phyloP scores from a whole-genome alignment of 1,140 invertebrate genomes.

The Nephila pilipes region DNA sequence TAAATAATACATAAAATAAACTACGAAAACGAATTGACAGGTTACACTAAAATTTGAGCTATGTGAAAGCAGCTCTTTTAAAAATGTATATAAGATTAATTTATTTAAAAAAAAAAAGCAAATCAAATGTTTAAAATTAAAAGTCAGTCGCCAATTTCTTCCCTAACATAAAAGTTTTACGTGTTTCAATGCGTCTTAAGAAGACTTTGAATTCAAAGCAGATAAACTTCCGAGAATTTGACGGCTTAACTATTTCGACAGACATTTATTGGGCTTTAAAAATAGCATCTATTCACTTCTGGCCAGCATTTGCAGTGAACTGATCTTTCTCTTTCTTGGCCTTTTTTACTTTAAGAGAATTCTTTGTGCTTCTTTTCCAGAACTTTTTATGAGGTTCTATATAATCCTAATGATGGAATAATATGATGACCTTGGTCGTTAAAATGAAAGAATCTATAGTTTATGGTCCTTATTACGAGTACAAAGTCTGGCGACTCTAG shows the following conservation, averaged over 20 bases:
- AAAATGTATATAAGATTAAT: too few relatives aligned
- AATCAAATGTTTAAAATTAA: conserved; percentile 3
- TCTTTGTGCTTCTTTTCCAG: conserved; percentile 11
- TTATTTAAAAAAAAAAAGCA: neutral
- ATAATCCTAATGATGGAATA: conserved; percentile 54
- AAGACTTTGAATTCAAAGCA: conserved; percentile 14
- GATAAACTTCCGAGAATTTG: neutral
- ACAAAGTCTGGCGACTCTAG: conserved; percentile 14
- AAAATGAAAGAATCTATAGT: conserved; percentile 52
- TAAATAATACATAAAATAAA: too few relatives aligned
- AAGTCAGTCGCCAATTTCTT: neutral
- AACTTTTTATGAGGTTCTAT: conserved; percentile 45
- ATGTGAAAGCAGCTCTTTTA: too few relatives aligned
- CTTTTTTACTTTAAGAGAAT: neutral
- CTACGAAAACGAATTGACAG: too few relatives aligned
- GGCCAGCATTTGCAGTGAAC: neutral
- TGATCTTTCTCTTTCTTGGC: neutral
- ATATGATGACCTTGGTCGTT: conserved; percentile 46
- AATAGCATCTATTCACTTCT: conserved; percentile 18
- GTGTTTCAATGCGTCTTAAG: neutral
- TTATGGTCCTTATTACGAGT: conserved; percentile 50
- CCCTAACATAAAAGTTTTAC: neutral
- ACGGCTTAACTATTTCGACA: conserved; percentile 10
- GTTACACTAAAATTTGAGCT: too few relatives aligned
- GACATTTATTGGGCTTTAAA: conserved; percentile 30